Evolutionary conservation across 2,888 invertebrate species (phyloP).

Genomic region (Polia nebulosa): DNA sequence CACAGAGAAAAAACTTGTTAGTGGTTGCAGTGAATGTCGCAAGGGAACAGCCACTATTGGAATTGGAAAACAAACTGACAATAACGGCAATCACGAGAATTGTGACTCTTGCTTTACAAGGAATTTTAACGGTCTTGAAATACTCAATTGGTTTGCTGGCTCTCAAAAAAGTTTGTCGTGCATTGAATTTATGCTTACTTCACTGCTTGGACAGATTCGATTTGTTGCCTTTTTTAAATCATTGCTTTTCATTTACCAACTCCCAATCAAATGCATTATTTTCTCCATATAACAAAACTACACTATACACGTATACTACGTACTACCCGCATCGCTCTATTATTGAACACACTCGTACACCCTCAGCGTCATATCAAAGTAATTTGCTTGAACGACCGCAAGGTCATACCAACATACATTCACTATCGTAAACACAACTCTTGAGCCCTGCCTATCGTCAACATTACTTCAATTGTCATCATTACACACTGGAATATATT

Average conservation of each 20-base stretch:
- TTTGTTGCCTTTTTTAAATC: slow-evolving; percentile 10
- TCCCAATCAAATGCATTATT: not conserved
- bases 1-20: slow-evolving; percentile 79
- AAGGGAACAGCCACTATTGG: slow-evolving; percentile 63
- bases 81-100: slow-evolving; percentile 64
- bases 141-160: slow-evolving; percentile 25
- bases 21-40: slow-evolving; percentile 65
- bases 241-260: not conserved
- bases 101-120: slow-evolving; percentile 57
- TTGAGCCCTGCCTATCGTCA: slow-evolving; percentile 8
- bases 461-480: slow-evolving; percentile 23
- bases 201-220: not conserved
- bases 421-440: slow-evolving; percentile 46
- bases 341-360: slow-evolving; percentile 38
- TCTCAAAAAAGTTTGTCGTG: slow-evolving; percentile 30
- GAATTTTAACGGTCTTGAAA: slow-evolving; percentile 59
- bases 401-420: slow-evolving; percentile 61
- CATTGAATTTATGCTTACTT: slow-evolving; percentile 22
- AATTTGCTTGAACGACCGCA: slow-evolving; percentile 63
- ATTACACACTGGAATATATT: not conserved
- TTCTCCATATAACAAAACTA: slow-evolving; percentile 3
- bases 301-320: not conserved
- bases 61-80: slow-evolving; percentile 64
- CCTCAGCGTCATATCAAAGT: slow-evolving; percentile 56
- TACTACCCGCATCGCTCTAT: slow-evolving; percentile 35